phyloP scores from a whole-genome alignment of 2,113 vertebrate genomes.

The Ictidomys tridecemlineatus region DNA sequence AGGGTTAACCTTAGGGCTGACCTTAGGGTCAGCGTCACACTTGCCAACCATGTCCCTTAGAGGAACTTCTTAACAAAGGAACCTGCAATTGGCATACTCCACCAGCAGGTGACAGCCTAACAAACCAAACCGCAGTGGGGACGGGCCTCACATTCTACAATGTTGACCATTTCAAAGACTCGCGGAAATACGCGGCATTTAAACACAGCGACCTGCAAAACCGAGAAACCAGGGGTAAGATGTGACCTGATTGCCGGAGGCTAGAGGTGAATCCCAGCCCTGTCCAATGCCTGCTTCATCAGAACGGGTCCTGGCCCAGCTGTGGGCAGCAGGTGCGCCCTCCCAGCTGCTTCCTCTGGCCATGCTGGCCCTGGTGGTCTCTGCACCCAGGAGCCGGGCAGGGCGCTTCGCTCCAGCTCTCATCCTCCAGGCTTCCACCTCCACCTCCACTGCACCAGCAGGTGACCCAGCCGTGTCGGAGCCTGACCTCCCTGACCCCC shows the following conservation, averaged over 20 bases:
- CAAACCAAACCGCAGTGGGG: background rate
- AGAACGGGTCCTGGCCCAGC: background rate
- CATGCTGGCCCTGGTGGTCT: background rate
- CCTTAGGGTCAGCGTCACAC: background rate
- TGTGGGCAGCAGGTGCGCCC: background rate
- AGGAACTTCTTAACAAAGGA: background rate
- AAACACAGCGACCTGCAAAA: background rate
- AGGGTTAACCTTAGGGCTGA: background rate
- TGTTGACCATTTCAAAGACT: background rate
- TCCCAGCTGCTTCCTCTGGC: background rate
- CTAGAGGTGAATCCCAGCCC: background rate
- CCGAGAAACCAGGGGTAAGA: background rate
- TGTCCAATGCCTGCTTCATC: background rate
- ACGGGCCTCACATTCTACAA: background rate
- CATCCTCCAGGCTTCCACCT: background rate
- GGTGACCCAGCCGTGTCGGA: too few species aligned
- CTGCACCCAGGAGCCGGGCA: too few species aligned
- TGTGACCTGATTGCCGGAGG: background rate
- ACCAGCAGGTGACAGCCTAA: background rate
- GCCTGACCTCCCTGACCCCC: background rate
- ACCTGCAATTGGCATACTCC: slow-evolving; percentile 35
- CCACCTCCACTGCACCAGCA: background rate
- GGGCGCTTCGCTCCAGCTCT: background rate
- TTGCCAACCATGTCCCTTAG: background rate
- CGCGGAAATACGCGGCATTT: background rate